Evolutionary conservation across 1,140 invertebrate genomes (phyloP).

Genomic region (Drosophila orena): DNA sequence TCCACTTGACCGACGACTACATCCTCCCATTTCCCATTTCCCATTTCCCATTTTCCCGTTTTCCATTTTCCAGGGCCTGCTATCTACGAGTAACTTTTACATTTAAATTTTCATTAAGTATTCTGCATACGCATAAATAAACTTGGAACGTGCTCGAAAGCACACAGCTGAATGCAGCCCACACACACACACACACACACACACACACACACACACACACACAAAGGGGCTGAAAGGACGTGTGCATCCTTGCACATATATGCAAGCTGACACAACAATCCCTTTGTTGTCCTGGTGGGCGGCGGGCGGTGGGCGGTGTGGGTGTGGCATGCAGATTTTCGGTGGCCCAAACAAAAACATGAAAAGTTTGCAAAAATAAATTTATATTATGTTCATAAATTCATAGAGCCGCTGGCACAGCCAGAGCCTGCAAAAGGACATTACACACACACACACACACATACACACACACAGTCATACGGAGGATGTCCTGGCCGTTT

Average conservation of each 20-base stretch:
- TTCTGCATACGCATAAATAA: slow-evolving; percentile 84
- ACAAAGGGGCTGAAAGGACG: slow-evolving; percentile 12
- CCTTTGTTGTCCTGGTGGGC: slow-evolving; percentile 65
- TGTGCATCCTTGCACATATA: slow-evolving; percentile 26
- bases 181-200: background rate
- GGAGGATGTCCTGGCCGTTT: slow-evolving; percentile 55
- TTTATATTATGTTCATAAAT: slow-evolving; percentile 85
- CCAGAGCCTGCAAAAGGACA: slow-evolving; percentile 58
- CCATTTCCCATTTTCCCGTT: background rate
- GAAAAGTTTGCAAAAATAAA: slow-evolving; percentile 84
- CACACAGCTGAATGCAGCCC: slow-evolving; percentile 39
- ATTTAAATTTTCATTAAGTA: slow-evolving; percentile 84
- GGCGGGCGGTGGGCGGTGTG: background rate
- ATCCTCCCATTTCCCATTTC: background rate
- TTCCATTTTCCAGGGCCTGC: slow-evolving; percentile 22
- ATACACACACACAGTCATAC: slow-evolving; percentile 10
- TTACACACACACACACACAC: slow-evolving; percentile 46
- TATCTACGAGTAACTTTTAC: slow-evolving; percentile 78
- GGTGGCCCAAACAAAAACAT: slow-evolving; percentile 75
- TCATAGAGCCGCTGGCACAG: slow-evolving; percentile 71
- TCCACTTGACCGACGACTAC: slow-evolving; percentile 25
- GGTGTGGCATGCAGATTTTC: slow-evolving; percentile 67
- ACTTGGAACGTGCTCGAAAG: slow-evolving; percentile 79
- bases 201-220: background rate
- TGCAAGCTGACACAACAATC: slow-evolving; percentile 70